Evolutionary conservation across 2,113 vertebrate species (phyloP), one percentile per base, ranked within the genome.

Genomic region (Microtus pennsylvanicus): DNA sequence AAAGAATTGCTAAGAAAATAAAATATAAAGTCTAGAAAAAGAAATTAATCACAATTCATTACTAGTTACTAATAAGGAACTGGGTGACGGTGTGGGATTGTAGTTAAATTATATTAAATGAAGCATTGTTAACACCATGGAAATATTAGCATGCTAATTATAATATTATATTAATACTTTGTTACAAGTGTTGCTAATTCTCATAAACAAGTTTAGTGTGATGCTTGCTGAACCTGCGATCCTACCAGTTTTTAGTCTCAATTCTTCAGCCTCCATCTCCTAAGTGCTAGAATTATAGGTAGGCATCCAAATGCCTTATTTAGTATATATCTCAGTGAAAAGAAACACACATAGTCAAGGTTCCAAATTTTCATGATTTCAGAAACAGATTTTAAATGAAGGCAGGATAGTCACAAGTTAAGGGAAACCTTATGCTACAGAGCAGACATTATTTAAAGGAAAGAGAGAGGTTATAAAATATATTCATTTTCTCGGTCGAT

Each of bases 21-120:
- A 22, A 26, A 87, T 83, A 45, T 61, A 92, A 52, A 17, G 12
- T 16, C 4, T 90, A n/a, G 65, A 95, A 87, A 50, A 87, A 95
- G n/a, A 70, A n/a, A 93, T 63, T 1, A 21, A 61, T 77, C 7
- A 76, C 87, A 65, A 47, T 67, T 88, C 69, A 55, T 61, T 94
- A 38, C 58, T 42, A 88, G 17, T 65, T 80, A 86, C 74, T 93
- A 93, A 50, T 52, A 89, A 94, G n/a, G 75, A 82, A 75, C 55
- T 30, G 13, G 52, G 0, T n/a, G 2, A 8, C 7, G 55, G 30
- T 89, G 19, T 87, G 26, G 0, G 0, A 1, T 12, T 90, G 8
- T 6, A 85, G 24, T 21, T 95, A 47, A 95, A 65, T 22, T 85
- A 50, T 13, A 74, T 93, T 75, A 94, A 86, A 85, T 81, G 2